A percentile compares a stretch with the other conserved stretches of the same genome.
Conservation (phyloP, 1,140 invertebrate genomes). For the Episyrphus balteatus region DNA sequence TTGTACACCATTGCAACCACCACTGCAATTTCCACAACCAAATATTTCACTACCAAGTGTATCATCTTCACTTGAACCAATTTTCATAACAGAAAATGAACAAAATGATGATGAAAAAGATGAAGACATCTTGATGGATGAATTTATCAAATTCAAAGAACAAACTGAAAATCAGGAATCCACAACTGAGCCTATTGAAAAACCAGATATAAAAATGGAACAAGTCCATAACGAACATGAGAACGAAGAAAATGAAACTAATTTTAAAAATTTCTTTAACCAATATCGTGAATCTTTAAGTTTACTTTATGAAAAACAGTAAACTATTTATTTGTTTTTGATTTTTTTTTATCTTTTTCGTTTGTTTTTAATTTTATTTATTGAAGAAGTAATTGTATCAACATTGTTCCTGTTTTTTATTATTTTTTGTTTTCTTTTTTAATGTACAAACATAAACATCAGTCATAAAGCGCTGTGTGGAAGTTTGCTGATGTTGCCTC, state of each 20-base stretch:
- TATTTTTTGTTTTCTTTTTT: too few species aligned
- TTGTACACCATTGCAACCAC: too few species aligned
- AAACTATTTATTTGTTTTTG: background rate
- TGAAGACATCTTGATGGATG: slow-evolving; percentile 8
- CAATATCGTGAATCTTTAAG: slow-evolving; percentile 7
- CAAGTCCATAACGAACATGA: background rate
- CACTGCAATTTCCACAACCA: too few species aligned
- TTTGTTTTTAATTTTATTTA: too few species aligned
- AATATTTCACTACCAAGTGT: background rate
- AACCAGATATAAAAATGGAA: slow-evolving; percentile 2
- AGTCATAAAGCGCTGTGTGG: too few species aligned
- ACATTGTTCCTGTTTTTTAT: too few species aligned
- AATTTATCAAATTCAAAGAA: slow-evolving; percentile 9
- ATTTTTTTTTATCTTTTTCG: background rate
- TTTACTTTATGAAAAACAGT: slow-evolving; percentile 7
- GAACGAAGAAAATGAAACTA: slow-evolving; percentile 4
- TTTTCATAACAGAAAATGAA: slow-evolving; percentile 4
- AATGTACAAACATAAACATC: too few species aligned
- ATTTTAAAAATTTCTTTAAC: slow-evolving; percentile 9
- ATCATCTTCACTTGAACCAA: slow-evolving; percentile 5
- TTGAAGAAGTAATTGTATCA: too few species aligned
- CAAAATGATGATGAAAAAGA: background rate
- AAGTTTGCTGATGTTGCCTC: too few species aligned
- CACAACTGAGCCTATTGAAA: background rate
- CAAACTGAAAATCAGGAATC: background rate